These are phyloP conservation scores for Crossaster papposus DNA, from an alignment of 53 echinoderm and acorn worm species.

Conservation along the genomic window DNA sequence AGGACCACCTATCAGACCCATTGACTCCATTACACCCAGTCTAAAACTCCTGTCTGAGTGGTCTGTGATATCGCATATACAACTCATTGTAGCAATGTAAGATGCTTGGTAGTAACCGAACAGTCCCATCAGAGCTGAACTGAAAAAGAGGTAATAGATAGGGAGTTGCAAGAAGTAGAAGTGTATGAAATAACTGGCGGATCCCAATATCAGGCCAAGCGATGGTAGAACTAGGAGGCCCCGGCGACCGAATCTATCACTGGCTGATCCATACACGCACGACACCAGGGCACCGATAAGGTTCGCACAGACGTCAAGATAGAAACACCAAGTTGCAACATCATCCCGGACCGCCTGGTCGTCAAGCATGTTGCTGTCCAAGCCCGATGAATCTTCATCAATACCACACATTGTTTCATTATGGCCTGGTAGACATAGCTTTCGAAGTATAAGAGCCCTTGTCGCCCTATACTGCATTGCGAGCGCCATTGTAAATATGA, in stretches of 20 bases:
- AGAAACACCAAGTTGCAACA: conserved; percentile 18
- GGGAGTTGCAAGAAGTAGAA: not conserved
- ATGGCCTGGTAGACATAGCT: not conserved
- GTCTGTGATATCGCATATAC: conserved; percentile 23
- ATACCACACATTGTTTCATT: not conserved
- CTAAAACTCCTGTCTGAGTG: conserved; percentile 8
- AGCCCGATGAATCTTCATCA: not conserved
- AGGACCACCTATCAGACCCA: not conserved
- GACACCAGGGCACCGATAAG: conserved; percentile 30
- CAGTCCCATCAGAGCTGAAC: conserved; percentile 22
- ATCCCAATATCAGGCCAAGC: conserved; percentile 19
- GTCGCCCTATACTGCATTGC: not conserved
- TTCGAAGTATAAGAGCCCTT: not conserved
- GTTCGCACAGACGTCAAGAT: conserved; percentile 3
- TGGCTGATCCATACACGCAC: conserved; percentile 19
- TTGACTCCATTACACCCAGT: conserved; percentile 12
- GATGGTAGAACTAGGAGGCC: conserved; percentile 10
- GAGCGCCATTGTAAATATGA: conserved; percentile 8
- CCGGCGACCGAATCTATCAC: conserved; percentile 30
- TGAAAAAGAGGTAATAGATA: conserved; percentile 2
- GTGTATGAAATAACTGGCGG: not conserved
- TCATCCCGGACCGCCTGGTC: not conserved
- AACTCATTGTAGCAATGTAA: conserved; percentile 37
- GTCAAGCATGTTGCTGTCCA: not conserved
- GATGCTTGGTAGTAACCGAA: conserved; percentile 6